Evolutionary conservation across 2,113 vertebrate species (phyloP).

Genomic region (Hiodon alosoides): DNA sequence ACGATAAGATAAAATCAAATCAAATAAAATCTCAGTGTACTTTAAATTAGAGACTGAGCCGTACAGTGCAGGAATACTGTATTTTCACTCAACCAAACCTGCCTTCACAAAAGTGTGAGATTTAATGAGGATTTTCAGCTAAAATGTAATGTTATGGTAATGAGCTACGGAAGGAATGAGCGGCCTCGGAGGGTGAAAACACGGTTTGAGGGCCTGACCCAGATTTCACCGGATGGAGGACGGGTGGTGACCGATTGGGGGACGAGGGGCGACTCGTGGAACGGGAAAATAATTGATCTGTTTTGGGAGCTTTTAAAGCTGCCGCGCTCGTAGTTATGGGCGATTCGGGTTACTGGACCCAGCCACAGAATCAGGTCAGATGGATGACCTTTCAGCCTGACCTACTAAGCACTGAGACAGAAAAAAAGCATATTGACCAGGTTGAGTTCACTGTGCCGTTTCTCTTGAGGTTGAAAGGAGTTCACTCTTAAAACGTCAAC

Average conservation of each 20-base stretch:
- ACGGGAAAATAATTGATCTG: constrained; percentile 3
- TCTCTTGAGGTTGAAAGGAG: too few species aligned
- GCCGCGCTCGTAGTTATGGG: neutral
- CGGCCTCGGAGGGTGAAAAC: neutral
- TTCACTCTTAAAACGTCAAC: too few species aligned
- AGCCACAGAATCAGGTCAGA: constrained; percentile 33
- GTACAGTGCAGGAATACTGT: too few species aligned
- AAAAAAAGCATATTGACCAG: constrained; percentile 17
- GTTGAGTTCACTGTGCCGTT: neutral
- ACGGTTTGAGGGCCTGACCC: constrained; percentile 8
- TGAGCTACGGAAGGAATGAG: neutral
- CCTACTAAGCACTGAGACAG: constrained; percentile 28
- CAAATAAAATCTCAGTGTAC: too few species aligned
- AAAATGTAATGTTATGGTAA: neutral
- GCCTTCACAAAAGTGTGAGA: too few species aligned
- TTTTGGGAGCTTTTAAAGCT: constrained; percentile 29
- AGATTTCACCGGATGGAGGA: constrained; percentile 13
- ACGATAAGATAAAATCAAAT: neutral
- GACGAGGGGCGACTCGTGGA: neutral
- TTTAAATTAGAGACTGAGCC: too few species aligned
- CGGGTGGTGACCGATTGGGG: neutral
- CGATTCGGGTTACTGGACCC: constrained; percentile 31
- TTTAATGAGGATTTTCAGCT: neutral
- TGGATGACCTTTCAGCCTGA: constrained; percentile 38
- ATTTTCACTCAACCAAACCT: too few species aligned